Conservation (phyloP, 2,113 vertebrate species). For the Microcebus murinus region DNA sequence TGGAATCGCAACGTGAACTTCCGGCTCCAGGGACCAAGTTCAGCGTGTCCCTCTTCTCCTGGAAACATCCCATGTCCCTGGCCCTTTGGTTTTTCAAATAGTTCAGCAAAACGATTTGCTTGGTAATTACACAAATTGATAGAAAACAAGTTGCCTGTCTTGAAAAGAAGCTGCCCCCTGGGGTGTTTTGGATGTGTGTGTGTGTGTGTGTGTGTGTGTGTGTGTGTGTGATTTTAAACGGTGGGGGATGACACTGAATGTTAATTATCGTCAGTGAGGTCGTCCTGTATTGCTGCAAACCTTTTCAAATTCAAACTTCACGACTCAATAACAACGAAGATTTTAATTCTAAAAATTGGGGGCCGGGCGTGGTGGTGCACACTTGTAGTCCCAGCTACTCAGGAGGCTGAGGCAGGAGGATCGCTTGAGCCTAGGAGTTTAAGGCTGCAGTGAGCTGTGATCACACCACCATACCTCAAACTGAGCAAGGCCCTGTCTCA, state of each 20-base stretch:
- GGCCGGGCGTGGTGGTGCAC: too few relatives aligned
- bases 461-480: too few relatives aligned
- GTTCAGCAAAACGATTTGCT: not conserved
- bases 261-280: not conserved
- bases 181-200: not conserved
- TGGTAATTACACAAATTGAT: not conserved
- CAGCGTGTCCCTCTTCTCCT: accelerated
- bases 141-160: not conserved
- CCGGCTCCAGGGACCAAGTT: not conserved
- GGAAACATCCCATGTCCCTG: not conserved
- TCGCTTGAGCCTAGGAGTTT: too few relatives aligned
- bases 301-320: not conserved
- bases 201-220: not conserved
- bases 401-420: too few relatives aligned
- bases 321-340: not conserved
- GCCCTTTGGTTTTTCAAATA: not conserved
- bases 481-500: too few relatives aligned
- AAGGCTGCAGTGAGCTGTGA: too few relatives aligned
- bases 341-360: not conserved
- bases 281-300: not conserved
- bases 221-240: not conserved
- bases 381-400: too few relatives aligned
- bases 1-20: accelerated
- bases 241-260: accelerated
- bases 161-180: not conserved